Evolutionary conservation across 2,113 vertebrate species (phyloP), one percentile per base, ranked within the genome.

Genomic region (Phaetusa simplex): DNA sequence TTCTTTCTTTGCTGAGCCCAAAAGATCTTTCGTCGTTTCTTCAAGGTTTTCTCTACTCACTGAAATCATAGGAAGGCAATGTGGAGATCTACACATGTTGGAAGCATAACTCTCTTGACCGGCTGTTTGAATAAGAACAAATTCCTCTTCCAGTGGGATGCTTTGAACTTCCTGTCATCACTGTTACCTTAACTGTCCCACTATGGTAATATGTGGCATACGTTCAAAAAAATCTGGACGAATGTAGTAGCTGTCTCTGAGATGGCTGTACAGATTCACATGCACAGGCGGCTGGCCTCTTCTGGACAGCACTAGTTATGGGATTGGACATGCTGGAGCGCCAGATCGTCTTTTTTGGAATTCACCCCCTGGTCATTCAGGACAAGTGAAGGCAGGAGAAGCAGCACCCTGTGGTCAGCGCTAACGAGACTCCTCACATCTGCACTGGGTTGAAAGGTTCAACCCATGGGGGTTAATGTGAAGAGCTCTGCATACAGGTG

Each of bases 391-490:
- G 15, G 43, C 24, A 76, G 17, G 29, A 79, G 47, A 74, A 82
- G 24, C 30, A 91, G 34, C 24, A 14, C 30, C 66, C 36, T 14
- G 5, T 70, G 59, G 20, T 36, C 30, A 42, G 21, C 32, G 17
- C 23, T 74, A n/a, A 45, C 0, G 4, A 62, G 61, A 71, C 23
- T 81, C 10, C 16, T 86, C 0, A 1, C 11, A 12, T 66, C 12
- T 45, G 5, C 10, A 1, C 50, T 71, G 17, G 45, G 15, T 58
- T 55, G 40, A 13, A 83, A 81, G 15, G 42, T 55, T 91, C 1
- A 1, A 62, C 21, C 24, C 3, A 1, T 3, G 1, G 72, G 7
- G 15, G 5, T 83, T 83, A 27, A 13, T 24, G 4, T 8, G 50
- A 58, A 70, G 59, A 88, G 30, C n/a, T 62, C 32, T 1, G 0